These are phyloP conservation scores for Caenorhabditis inopinata DNA, from an alignment of 1,140 invertebrate genomes.

Conservation along the genomic window DNA sequence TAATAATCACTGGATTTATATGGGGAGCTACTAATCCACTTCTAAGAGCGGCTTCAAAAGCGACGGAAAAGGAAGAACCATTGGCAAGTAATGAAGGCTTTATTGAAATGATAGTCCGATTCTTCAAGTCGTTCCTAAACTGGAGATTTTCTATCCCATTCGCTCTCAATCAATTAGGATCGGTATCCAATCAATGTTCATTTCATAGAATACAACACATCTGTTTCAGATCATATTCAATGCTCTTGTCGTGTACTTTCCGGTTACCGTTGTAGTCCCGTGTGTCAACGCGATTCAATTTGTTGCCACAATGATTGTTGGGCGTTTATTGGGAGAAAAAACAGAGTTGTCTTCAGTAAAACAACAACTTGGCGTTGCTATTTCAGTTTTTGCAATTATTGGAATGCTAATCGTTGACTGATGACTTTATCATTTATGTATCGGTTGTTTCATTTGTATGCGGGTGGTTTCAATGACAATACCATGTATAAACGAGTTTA, in stretches of 20 bases:
- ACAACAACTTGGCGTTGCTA: not conserved
- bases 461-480: no score
- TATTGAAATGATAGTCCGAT: not conserved
- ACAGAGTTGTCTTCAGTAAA: not conserved
- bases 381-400: not conserved
- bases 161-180: not conserved
- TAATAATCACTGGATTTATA: not conserved
- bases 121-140: not conserved
- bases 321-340: not conserved
- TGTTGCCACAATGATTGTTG: not conserved
- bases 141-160: conserved; percentile 1
- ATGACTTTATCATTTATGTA: no score
- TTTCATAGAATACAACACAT: not conserved
- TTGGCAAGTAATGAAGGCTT: not conserved
- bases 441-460: no score
- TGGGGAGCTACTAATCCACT: conserved; percentile 17
- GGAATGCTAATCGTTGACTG: not conserved
- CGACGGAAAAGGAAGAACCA: not conserved
- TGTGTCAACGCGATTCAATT: conserved; percentile 7
- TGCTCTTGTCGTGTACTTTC: not conserved
- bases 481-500: no score
- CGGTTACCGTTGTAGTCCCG: not conserved
- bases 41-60: not conserved
- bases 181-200: not conserved
- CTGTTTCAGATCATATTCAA: not conserved